Conservation (phyloP, 1,140 invertebrate genomes). For the Stenopsyche tienmushanensis region DNA sequence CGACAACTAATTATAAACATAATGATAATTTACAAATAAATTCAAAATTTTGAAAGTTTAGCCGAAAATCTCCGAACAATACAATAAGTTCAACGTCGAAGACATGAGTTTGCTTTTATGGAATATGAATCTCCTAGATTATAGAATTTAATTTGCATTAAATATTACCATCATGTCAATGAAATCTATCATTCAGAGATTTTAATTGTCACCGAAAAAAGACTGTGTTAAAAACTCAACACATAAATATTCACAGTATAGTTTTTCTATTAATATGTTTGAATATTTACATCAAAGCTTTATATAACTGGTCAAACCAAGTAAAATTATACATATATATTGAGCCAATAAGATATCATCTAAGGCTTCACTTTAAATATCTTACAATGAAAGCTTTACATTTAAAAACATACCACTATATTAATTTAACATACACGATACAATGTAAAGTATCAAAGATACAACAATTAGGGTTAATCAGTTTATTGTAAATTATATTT, state of each 20-base stretch:
- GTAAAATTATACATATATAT: slow-evolving; percentile 16
- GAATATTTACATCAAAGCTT: slow-evolving; percentile 26
- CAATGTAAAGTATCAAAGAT: background rate
- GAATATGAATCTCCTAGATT: too few species aligned
- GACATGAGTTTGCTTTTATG: too few species aligned
- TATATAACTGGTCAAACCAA: slow-evolving; percentile 24
- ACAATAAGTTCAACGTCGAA: too few species aligned
- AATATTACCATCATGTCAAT: too few species aligned
- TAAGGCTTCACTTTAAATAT: slow-evolving; percentile 20
- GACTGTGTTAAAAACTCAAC: background rate
- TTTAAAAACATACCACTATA: slow-evolving; percentile 19
- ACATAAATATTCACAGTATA: slow-evolving; percentile 30
- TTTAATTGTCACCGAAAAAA: background rate
- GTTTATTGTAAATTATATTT: background rate
- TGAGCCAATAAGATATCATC: slow-evolving; percentile 4
- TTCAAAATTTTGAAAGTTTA: too few species aligned
- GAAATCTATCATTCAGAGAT: background rate
- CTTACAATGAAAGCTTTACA: slow-evolving; percentile 30
- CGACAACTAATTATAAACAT: background rate
- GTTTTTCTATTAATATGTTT: slow-evolving; percentile 2
- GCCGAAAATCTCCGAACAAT: too few species aligned
- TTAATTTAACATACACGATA: slow-evolving; percentile 13
- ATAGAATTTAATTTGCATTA: too few species aligned
- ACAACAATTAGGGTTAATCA: background rate
- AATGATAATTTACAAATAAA: too few species aligned